Evolutionary conservation across 2,888 invertebrate genomes (phyloP).

Genomic region (Harmothoe impar): DNA sequence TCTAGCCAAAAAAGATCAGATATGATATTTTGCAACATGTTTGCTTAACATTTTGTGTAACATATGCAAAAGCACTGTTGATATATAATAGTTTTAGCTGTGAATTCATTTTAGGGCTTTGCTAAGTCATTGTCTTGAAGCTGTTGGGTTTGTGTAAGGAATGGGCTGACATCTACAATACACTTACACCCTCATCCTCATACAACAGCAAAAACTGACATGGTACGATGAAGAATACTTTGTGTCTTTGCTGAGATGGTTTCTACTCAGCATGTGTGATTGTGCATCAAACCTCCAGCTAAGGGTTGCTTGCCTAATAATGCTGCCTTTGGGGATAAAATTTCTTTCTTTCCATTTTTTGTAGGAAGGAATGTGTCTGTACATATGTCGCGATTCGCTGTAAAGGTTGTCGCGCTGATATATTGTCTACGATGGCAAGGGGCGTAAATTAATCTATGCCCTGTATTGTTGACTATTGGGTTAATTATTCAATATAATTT

Average conservation of each 20-base stretch:
- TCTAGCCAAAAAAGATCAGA: too few relatives aligned
- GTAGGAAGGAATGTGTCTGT: constrained; percentile 16
- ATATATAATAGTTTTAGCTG: too few relatives aligned
- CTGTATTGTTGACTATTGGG: too few relatives aligned
- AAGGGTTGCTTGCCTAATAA: constrained; percentile 1
- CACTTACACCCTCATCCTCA: neutral
- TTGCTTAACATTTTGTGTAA: too few relatives aligned
- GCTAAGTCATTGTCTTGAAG: too few relatives aligned
- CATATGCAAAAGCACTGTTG: too few relatives aligned
- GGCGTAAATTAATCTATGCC: neutral
- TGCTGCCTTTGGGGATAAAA: constrained; percentile 43
- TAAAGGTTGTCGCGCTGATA: neutral
- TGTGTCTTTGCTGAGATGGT: constrained; percentile 31
- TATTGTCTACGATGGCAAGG: neutral
- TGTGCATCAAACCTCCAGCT: neutral
- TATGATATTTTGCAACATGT: too few relatives aligned
- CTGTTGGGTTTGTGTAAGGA: neutral
- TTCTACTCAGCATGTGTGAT: neutral
- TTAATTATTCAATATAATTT: too few relatives aligned
- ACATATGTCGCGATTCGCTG: neutral
- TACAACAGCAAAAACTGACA: neutral
- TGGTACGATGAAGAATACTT: constrained; percentile 23
- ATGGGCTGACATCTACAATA: neutral
- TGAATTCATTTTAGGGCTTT: too few relatives aligned
- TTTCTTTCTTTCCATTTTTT: constrained; percentile 22